phyloP scores from a whole-genome alignment of 2,113 vertebrate species.

The Turnix velox region DNA sequence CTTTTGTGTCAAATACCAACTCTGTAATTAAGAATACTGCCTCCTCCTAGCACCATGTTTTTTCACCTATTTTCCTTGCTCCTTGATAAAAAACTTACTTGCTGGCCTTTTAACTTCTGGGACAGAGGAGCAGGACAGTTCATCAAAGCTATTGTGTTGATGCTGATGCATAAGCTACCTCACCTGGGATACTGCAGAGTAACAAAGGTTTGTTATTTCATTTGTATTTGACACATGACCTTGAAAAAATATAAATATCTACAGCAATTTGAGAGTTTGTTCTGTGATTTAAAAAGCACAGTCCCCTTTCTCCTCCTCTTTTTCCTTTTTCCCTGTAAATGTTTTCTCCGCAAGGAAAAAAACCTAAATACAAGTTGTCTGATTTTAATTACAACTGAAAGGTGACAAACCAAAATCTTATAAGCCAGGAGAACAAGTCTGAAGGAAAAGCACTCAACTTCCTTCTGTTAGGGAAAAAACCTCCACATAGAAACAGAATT shows the following conservation, averaged over 20 bases:
- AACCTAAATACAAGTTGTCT: not conserved
- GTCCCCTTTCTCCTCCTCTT: not conserved
- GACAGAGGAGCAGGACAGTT: slow-evolving; percentile 33
- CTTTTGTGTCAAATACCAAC: not conserved
- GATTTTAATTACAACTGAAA: slow-evolving; percentile 1
- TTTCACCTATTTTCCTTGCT: not conserved
- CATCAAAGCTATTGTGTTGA: slow-evolving; percentile 1
- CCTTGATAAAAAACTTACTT: slow-evolving; percentile 30
- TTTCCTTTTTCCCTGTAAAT: not conserved
- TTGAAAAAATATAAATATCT: slow-evolving; percentile 45
- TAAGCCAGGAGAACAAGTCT: not conserved
- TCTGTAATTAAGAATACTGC: not conserved
- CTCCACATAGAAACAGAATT: not conserved
- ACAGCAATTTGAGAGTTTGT: not conserved
- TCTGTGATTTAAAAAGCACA: not conserved
- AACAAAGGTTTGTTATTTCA: slow-evolving; percentile 36
- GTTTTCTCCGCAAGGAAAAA: not conserved
- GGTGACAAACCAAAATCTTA: not conserved
- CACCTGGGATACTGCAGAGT: not conserved
- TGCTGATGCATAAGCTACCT: not conserved
- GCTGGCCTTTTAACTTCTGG: slow-evolving; percentile 9
- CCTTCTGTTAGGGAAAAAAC: not conserved
- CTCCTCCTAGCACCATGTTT: not conserved
- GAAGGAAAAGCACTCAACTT: not conserved
- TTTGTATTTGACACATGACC: slow-evolving; percentile 37